A percentile compares a stretch with the other conserved stretches of the same genome.
Evolutionary conservation across 1,140 invertebrate species (phyloP).

Genomic region (Babylonia areolata): DNA sequence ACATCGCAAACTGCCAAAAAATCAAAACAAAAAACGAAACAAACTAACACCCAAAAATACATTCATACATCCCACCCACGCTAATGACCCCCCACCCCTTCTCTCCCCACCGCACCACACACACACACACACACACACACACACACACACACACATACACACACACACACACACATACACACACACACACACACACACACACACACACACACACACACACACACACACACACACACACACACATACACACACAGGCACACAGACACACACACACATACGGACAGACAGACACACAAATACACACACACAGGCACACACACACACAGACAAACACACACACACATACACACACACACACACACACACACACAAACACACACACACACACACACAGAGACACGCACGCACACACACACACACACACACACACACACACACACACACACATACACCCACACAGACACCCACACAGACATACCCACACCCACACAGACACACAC

Average conservation of each 20-base stretch:
- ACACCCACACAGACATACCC: too few species aligned
- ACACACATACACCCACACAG: too few species aligned
- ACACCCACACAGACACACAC: too few species aligned
- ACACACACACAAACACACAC: not conserved
- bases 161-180: slow-evolving; percentile 1
- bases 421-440: slow-evolving; percentile 13
- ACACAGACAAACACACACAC: not conserved
- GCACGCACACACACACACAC: not conserved
- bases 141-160: not conserved
- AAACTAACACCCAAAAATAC: too few species aligned
- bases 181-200: slow-evolving; percentile 7
- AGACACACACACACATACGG: not conserved
- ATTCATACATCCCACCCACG: too few species aligned
- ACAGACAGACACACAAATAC: not conserved
- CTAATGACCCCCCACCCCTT: not conserved
- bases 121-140: not conserved
- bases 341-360: not conserved
- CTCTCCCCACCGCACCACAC: not conserved
- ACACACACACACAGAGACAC: not conserved
- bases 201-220: not conserved
- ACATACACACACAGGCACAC: not conserved
- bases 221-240: slow-evolving; percentile 9
- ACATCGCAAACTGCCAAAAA: too few species aligned
- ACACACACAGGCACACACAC: not conserved
- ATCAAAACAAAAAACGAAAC: too few species aligned